Evolutionary conservation across 2,113 vertebrate species (phyloP).

Genomic region (Brevimyrus niger): DNA sequence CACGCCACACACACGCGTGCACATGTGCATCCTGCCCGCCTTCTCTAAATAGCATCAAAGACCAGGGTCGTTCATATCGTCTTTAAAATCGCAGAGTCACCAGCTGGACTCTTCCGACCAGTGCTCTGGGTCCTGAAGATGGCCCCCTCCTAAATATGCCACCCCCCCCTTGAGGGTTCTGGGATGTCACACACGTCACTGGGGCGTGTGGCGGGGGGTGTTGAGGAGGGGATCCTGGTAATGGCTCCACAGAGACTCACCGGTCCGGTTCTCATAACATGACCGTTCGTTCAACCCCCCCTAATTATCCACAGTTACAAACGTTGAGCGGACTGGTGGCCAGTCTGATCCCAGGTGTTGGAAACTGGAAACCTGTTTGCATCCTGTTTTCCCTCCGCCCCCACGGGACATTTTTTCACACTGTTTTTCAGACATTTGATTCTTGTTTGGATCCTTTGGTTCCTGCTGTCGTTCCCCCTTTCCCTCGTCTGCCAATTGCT

Average conservation of each 20-base stretch:
- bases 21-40: slow-evolving; percentile 20
- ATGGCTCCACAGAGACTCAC: neutral
- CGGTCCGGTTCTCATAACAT: neutral
- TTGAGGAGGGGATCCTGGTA: neutral
- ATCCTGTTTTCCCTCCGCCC: neutral
- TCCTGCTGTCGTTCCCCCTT: neutral
- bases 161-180: neutral
- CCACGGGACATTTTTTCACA: neutral
- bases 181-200: neutral
- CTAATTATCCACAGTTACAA: neutral
- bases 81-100: slow-evolving; percentile 51
- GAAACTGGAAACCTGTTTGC: neutral
- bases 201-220: neutral
- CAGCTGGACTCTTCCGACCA: slow-evolving; percentile 45
- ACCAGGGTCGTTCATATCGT: slow-evolving; percentile 55
- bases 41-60: slow-evolving; percentile 54
- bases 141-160: neutral
- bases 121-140: slow-evolving; percentile 28
- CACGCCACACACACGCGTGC: slow-evolving; percentile 17
- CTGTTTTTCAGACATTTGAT: neutral
- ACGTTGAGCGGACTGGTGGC: neutral
- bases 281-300: neutral
- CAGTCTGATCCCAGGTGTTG: neutral
- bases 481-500: neutral
- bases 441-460: neutral